These are phyloP conservation scores for Dermatemys mawii DNA, from an alignment of 2,113 vertebrate species.

Conservation along the genomic window DNA sequence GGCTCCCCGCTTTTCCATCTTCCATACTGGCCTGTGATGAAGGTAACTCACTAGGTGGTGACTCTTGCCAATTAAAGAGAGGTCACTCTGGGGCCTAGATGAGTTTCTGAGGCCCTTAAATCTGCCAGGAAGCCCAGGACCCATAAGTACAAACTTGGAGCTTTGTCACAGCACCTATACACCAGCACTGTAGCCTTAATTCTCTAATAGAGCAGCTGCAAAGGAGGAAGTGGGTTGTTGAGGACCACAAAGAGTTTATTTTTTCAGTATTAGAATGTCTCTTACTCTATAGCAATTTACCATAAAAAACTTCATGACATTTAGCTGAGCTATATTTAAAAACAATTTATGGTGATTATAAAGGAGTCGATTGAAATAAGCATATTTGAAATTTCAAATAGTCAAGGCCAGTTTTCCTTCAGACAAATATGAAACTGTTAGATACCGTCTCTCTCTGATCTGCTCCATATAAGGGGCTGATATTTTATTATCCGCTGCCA, in stretches of 20 bases:
- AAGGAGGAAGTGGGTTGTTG: background rate
- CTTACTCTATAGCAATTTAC: background rate
- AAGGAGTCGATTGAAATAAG: slow-evolving; percentile 39
- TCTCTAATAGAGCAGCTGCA: background rate
- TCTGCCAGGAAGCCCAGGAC: no score
- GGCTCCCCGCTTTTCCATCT: no score
- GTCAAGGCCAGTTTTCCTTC: background rate
- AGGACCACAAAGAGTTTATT: background rate
- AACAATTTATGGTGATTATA: slow-evolving; percentile 61
- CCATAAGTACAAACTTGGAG: no score
- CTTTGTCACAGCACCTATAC: no score
- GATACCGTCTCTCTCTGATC: background rate
- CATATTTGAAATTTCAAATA: slow-evolving; percentile 32
- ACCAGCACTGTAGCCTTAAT: background rate
- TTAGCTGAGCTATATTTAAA: background rate
- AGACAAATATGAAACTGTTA: slow-evolving; percentile 52
- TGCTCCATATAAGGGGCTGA: background rate
- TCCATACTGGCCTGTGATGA: no score
- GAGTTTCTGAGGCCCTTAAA: no score
- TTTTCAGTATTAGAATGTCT: background rate
- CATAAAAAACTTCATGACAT: background rate
- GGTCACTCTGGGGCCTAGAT: no score
- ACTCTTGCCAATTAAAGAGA: no score
- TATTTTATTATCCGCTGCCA: background rate
- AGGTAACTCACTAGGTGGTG: no score